phyloP scores from a whole-genome alignment of 23 tunicate species.

The Ascidia mentula region DNA sequence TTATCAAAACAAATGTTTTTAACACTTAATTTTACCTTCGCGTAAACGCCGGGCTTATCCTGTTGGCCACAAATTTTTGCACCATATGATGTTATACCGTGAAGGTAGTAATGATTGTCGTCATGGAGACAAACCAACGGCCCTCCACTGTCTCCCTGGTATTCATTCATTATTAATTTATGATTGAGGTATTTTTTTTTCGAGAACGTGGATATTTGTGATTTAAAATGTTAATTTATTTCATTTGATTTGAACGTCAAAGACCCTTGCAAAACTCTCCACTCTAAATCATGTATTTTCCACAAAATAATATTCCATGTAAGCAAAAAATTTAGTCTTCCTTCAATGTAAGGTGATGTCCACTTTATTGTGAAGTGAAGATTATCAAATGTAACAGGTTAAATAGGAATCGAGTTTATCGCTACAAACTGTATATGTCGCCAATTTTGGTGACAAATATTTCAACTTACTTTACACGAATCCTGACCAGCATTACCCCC shows the following conservation, averaged over 20 bases:
- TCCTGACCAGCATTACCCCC: conserved; percentile 42
- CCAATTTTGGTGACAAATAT: not conserved
- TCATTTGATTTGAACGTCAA: no score
- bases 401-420: not conserved
- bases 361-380: no score
- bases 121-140: conserved; percentile 5
- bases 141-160: conserved; percentile 14
- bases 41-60: conserved; percentile 8
- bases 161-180: no score
- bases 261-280: no score
- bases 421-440: not conserved
- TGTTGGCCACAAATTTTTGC: not conserved
- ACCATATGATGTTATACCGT: not conserved
- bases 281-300: no score
- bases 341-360: no score
- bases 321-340: no score
- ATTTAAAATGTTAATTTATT: no score
- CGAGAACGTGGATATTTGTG: no score
- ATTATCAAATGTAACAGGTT: not conserved
- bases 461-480: conserved; percentile 31
- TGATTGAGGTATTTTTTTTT: no score
- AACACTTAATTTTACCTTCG: not conserved
- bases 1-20: no score
- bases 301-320: no score
- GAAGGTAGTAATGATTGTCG: not conserved